Evolutionary conservation across 2,797 vertebrate species (phyloP), one percentile per base, ranked within the genome.

Genomic region (Dromococcyx pavoninus): DNA sequence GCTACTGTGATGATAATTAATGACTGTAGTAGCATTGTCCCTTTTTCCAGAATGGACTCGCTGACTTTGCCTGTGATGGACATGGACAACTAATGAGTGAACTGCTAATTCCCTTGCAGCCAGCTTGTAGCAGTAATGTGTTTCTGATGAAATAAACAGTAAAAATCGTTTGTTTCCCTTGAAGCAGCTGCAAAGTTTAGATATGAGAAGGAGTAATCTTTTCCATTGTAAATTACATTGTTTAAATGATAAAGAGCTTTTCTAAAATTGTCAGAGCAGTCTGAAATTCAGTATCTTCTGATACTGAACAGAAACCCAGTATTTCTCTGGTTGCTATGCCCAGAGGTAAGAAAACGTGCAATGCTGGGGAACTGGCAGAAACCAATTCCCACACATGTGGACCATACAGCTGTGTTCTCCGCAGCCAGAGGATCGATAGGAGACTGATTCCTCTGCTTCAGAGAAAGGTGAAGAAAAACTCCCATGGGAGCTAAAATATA

Each of bases 371-470:
- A 10, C 56, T 82, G 74, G 18, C 28, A 33, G 57, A 64, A 35
- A 17, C 24, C 8, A 22, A 32, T 27, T 70, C 51, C 19, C 57
- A 23, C 0, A 2, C 0, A 1, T 41, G 11, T 43, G 43, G 35
- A 9, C 17, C 4, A 3, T 7, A 2, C 11, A 32, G 72, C 18
- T 50, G 48, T 57, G 21, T 33, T 67, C 11, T 86, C 41, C 1
- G 6, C 51, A 65, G 22, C 22, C 16, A 12, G 58, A 37, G 41
- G 14, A 54, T 13, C 0, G 4, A 22, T 23, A 43, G 54, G 58
- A 78, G 30, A 11, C 27, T n/a, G 30, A 16, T 53, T 79, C 43
- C 44, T 79, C 37, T 79, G 23, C 80, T 84, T 80, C 54, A 57
- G 69, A 86, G 53, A 64, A 41, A 58, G 6, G 4, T 53, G 17